These are phyloP conservation scores for Vireo griseus DNA, from an alignment of 2,797 vertebrate genomes.

Conservation along the genomic window DNA sequence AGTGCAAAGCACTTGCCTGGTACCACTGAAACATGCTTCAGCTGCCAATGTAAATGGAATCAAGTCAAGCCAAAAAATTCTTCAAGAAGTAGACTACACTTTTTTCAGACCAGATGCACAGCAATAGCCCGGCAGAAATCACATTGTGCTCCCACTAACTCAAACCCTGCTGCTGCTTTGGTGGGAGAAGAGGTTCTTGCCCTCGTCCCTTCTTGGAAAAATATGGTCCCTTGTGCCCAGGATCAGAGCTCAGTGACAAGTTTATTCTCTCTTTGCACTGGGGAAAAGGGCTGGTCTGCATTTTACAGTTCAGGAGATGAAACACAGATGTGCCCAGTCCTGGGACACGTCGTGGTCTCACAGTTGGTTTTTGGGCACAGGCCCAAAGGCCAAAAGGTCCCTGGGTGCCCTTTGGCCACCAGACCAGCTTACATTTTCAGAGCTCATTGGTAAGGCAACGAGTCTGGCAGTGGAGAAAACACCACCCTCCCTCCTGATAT, in stretches of 20 bases:
- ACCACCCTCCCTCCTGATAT: background rate
- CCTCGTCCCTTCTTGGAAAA: background rate
- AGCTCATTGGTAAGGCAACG: background rate
- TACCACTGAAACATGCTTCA: background rate
- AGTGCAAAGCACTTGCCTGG: background rate
- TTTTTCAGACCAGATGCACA: background rate
- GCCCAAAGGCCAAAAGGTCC: background rate
- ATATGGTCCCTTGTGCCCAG: background rate
- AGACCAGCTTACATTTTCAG: background rate
- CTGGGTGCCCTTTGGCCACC: background rate
- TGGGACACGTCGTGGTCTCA: fast-evolving
- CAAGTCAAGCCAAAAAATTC: background rate
- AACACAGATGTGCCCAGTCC: background rate
- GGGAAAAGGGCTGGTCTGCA: background rate
- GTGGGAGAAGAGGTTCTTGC: background rate
- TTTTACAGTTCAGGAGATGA: background rate
- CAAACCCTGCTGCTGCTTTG: background rate
- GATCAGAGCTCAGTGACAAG: background rate
- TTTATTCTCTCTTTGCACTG: background rate
- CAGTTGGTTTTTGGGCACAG: background rate
- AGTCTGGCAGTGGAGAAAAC: background rate
- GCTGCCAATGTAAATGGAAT: background rate
- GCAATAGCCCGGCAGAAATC: background rate
- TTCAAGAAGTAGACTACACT: background rate
- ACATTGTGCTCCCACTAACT: background rate